phyloP scores from a whole-genome alignment of 2,797 vertebrate genomes.

The Eulemur albifrons region DNA sequence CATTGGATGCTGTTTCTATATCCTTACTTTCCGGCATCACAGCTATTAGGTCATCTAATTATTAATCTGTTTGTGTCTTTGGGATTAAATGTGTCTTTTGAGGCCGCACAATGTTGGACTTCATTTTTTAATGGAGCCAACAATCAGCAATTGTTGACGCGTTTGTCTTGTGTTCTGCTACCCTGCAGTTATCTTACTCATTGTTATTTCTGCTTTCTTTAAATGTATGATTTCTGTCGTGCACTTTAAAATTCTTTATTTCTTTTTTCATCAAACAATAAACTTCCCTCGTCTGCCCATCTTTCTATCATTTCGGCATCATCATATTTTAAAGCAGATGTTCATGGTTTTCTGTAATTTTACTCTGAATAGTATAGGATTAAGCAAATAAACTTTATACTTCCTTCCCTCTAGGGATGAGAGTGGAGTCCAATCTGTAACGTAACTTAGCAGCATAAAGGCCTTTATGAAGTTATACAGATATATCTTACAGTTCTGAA shows the following conservation, averaged over 20 bases:
- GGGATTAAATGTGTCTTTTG: conserved; percentile 19
- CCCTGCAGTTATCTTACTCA: neutral
- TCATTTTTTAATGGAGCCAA: neutral
- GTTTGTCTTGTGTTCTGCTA: neutral
- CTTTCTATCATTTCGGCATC: neutral
- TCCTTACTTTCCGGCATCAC: neutral
- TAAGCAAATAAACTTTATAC: neutral
- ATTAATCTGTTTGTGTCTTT: neutral
- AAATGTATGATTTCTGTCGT: neutral
- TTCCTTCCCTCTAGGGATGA: neutral
- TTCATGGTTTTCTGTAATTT: neutral
- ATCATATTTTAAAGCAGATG: neutral
- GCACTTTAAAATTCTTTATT: neutral
- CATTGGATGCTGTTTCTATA: neutral
- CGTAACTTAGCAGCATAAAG: neutral
- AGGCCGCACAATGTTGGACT: neutral
- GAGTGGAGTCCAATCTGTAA: neutral
- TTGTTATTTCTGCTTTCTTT: neutral
- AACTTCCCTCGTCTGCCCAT: neutral
- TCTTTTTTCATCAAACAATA: neutral
- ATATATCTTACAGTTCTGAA: neutral
- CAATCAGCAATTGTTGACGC: neutral
- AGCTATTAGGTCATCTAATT: neutral
- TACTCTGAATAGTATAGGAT: neutral
- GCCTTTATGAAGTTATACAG: neutral